Conservation (phyloP, 2,888 invertebrate genomes). For the Pandemis corylana region DNA sequence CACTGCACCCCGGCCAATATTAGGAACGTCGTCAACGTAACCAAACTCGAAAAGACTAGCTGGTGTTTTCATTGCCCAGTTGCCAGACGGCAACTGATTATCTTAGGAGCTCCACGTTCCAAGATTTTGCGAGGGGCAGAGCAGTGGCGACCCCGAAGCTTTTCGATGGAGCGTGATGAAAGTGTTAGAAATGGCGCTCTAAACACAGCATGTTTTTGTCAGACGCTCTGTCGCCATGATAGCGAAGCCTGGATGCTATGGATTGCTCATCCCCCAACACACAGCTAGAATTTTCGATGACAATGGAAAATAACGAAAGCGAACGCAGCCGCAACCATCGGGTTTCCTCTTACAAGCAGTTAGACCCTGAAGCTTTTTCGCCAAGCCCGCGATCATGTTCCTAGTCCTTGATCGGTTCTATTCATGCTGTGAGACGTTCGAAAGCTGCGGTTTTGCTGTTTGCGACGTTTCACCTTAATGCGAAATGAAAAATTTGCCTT, state of each 20-base stretch:
- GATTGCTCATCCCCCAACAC: slow-evolving; percentile 11
- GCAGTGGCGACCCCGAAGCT: neutral
- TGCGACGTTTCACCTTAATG: slow-evolving; percentile 44
- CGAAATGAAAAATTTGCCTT: slow-evolving; percentile 22
- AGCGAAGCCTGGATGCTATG: neutral
- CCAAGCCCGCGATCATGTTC: slow-evolving; percentile 61
- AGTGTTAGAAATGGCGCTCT: neutral
- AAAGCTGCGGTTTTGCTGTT: slow-evolving; percentile 49
- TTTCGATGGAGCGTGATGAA: slow-evolving; percentile 2
- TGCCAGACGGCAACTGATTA: neutral
- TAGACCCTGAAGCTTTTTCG: slow-evolving; percentile 68
- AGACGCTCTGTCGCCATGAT: neutral
- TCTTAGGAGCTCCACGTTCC: slow-evolving; percentile 2
- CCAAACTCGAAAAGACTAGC: slow-evolving; percentile 34
- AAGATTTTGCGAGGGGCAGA: neutral
- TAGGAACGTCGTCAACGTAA: slow-evolving; percentile 55
- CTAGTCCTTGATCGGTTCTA: slow-evolving; percentile 62
- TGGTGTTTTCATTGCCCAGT: slow-evolving; percentile 11
- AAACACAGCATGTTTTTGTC: slow-evolving; percentile 3
- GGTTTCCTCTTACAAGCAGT: slow-evolving; percentile 65
- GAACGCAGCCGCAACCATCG: slow-evolving; percentile 56
- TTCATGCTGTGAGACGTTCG: slow-evolving; percentile 75
- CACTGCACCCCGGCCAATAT: slow-evolving; percentile 80
- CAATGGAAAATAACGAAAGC: slow-evolving; percentile 63
- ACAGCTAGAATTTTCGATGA: slow-evolving; percentile 56